Evolutionary conservation across 1,140 invertebrate species (phyloP), one percentile per base, ranked within the genome.

Genomic region (Anadara kagoshimensis): DNA sequence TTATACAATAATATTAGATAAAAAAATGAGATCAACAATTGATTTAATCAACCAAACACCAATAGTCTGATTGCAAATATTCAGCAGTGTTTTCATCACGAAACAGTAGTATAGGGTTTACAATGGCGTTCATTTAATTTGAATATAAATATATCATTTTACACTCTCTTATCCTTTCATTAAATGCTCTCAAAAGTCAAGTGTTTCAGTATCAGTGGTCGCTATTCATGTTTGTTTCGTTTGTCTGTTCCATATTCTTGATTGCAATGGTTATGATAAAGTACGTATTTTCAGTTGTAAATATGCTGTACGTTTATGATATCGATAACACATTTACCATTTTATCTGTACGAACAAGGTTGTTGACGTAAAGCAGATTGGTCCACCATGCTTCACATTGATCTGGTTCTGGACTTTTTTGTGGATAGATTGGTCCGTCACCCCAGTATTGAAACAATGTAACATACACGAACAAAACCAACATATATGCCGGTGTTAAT

Each of bases 361-460:
- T 96, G 83, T 95, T 95, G 16, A 96, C 91, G 82, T 95, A 95
- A 1, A 95, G 88, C 36, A 95, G 87, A 83, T 95, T 95, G 0
- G 92, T 90, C 94, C 94, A 95, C 95, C 95, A 95, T 16, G 93
- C 93, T 18, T 91, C 86, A 81, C 94, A 95, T 16, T 64, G 68
- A 58, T 74, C 29, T 5, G 29, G 18, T 29, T 76, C 71, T 12
- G 22, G 10, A 22, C 54, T 58, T n/a, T 67, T 3, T 44, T 41
- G 20, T 1, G 59, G 62, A 69, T 70, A 77, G 11, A 45, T 29
- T 0, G 76, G 94, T 3, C 94, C 93, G 10, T 90, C 84, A 8
- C 92, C 92, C 4, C 92, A 79, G 66, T 94, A 91, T 22, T 54
- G 68, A n/a, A 64, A 62, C 11, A 67, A 7, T 12, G 64, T 49